Base-by-base conservation (phyloP, 2,888 invertebrate species). In the Patella caerulea region DNA sequence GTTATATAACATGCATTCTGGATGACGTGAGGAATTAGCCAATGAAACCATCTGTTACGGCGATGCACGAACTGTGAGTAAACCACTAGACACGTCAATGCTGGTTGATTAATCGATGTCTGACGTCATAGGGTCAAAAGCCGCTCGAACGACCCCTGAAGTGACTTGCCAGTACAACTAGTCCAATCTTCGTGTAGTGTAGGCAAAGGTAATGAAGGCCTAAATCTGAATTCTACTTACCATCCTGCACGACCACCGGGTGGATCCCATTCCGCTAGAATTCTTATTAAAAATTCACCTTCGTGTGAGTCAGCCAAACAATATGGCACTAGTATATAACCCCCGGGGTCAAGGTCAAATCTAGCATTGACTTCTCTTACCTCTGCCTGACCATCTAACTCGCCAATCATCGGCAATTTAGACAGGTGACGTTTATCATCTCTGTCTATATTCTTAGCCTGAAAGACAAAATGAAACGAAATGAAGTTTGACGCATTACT, bases 271-370 rank as follows among this genome's bases (percentile, higher is more conserved):
- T 89, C 90, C 2, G 86, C 86, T 52, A 90, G 75, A 2, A 89
- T 84, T n/a, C 89, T 81, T 7, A 90, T 75, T n/a, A 90, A 77
- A 79, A 86, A 90, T 71, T 87, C 86, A 4, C 89, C 89, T 17
- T 85, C 84, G 74, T 90, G 88, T 24, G 81, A 84, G 52, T 83
- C 82, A 7, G 86, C 83, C 15, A 82, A 73, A 76, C 86, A 86
- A 76, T 87, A 90, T 59, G 90, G 89, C 59, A 90, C 89, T 19
- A 90, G 78, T 65, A 89, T 85, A 79, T 90, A 90, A 76, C 81
- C 83, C 7, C 90, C 90, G n/a, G 88, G 88, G 34, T 86, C 87
- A 71, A 90, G 84, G 81, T 89, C 89, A 75, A 88, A 83, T 34
- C 90, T 78, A 4, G 86, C 82, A 9, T 83, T 87, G 29, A 89